Base-by-base conservation (phyloP, 2,113 vertebrate species). In the Sigmodon hispidus region DNA sequence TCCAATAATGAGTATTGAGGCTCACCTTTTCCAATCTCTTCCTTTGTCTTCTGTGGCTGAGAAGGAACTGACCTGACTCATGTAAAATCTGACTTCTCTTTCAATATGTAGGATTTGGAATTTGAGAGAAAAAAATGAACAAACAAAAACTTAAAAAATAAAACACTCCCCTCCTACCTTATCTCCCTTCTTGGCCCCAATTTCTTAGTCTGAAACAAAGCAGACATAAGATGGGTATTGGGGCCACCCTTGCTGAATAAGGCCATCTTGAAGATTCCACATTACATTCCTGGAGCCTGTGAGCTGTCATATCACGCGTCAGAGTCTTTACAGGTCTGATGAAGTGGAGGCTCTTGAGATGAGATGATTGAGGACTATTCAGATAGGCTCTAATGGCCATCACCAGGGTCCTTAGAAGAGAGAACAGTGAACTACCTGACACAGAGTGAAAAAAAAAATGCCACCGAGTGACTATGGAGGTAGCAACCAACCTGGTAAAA, bases 251-350 rank as follows among this genome's bases (percentile, higher is more conserved):
- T 45, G 45, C 26, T 81, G 63, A 77, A 75, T 73, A 77, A 55
- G 50, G 16, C 4, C 19, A 3, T 15, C 55, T 21, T 31, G 31
- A 55, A 34, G 31, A 90, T 7, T 7, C 36, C 48, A 67, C 15
- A 29, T 70, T 48, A 52, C 40, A 72, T 88, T 72, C 52, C 61
- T 55, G n/a, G n/a, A 59, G 43, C 15, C 45, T 43, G 31, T 45
- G 45, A n/a, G 73, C 65, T 79, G 5, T 76, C 40, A 7, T 50
- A 11, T 73, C 83, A 22, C n/a, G 36, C 29, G 36, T 24, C 21
- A 87, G 50, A 75, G 21, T 95, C 55, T 94, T 95, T 90, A 24
- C 43, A 83, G 72, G 24, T 83, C 16, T 93, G 86, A 73, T 61
- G 85, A 87, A 40, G 24, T 48, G 45, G 87, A 93, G 36, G 48